Base-by-base conservation (phyloP, 2,888 invertebrate species). In the Temnothorax ravouxi region DNA sequence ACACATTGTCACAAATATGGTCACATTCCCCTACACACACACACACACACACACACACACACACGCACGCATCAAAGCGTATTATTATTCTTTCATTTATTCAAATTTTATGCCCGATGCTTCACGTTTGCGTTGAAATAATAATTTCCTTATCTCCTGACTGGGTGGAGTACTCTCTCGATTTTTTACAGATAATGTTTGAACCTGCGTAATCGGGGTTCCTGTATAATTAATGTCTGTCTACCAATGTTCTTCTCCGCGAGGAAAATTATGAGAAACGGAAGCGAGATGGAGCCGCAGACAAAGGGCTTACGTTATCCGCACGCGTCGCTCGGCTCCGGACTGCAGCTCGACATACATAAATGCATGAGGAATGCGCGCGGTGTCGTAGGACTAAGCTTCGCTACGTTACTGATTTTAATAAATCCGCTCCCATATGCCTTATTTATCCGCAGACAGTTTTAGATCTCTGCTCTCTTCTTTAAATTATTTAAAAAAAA, bases 71-170 rank as follows among this genome's bases (percentile, higher is more conserved):
- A 29, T 9, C 13, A 41, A 18, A 34, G 47, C 34, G 29, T 29
- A 29, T 34, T 59, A 71, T 79, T 79, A 79, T 47, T 79, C 79
- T 71, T 79, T 59, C 79, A 79, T 79, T 79, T 71, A 71, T 79
- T 79, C 79, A 79, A 79, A 79, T 79, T 79, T 79, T 79, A 79
- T 79, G 56, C 79, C 15, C 47, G 56, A 79, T 56, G 44, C 29
- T 71, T 21, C 41, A 69, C 44, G 15, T 47, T 56, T 21, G 34
- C 44, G 56, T 56, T 56, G 72, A 79, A 79, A 71, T 79, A 79
- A 71, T 47, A 79, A 79, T 72, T 79, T 71, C 47, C 34, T 79
- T 79, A 79, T 71, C 69, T 77, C n/a, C 21, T 21, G 21, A 13
- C 44, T 13, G 34, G 21, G 15, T 25, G 15, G 21, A 59, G 9